Evolutionary conservation across 2,113 vertebrate genomes (phyloP), one percentile per base, ranked within the genome.

Genomic region (Beaufortia kweichowensis): DNA sequence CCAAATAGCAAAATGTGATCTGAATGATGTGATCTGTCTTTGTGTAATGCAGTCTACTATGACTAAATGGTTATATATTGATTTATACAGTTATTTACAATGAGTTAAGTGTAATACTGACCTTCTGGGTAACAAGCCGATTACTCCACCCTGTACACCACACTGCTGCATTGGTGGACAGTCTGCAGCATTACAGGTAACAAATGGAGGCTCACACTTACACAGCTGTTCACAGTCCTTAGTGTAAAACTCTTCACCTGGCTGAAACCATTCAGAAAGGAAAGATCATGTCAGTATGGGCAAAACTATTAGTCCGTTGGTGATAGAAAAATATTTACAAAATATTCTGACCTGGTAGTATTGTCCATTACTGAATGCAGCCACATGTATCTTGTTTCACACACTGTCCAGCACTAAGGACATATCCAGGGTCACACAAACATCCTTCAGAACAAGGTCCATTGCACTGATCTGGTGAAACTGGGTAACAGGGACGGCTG

Each of bases 81-180:
- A 17, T n/a, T n/a, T 3, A 57, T 1, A n/a, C 26, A 26, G 2
- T 50, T 75, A 21, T 3, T 28, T 0, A 14, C 14, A 46, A 12
- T 46, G 43, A 53, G 19, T 33, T 12, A 31, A 53, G 6, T 2
- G 7, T 8, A 64, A 23, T 41, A 80, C 87, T 88, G 76, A 94
- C 93, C 81, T 14, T 71, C 81, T 21, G 92, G 90, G 80, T 91
- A 90, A 81, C 92, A 93, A n/a, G 75, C 89, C 92, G 29, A 92
- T 84, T 5, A 84, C 59, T 68, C 93, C 91, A 24, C 78, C 79
- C 79, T 88, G 83, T 7, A 88, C 43, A 65, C 86, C 85, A 72
- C 92, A 93, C 75, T 89, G 77, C 0, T 93, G 88, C 85, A 84
- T 73, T 1, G 88, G 84, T 6, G 90, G 89, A 21, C 92, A 92